Evolutionary conservation across 1,140 invertebrate genomes (phyloP).

Genomic region (Amyelois transitella): DNA sequence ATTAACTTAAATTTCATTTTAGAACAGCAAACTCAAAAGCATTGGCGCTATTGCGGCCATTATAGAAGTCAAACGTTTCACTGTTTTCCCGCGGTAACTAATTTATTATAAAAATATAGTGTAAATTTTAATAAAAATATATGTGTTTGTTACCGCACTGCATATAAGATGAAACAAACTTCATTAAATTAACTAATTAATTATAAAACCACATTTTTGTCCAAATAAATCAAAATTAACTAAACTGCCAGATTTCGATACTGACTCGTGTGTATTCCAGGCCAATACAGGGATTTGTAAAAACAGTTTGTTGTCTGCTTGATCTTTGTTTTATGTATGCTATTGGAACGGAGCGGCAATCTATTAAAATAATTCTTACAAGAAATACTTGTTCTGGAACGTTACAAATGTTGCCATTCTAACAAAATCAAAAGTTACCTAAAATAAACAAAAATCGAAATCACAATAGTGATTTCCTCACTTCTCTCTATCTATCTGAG

Average conservation of each 20-base stretch:
- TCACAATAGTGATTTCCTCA: too few species aligned
- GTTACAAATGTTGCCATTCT: background rate
- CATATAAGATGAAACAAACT: background rate
- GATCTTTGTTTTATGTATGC: background rate
- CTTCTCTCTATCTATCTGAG: too few species aligned
- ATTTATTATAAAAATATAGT: slow-evolving; percentile 11
- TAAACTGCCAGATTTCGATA: background rate
- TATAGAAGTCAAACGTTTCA: slow-evolving; percentile 68
- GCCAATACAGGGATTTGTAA: too few species aligned
- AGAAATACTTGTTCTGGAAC: background rate
- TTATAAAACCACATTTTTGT: background rate
- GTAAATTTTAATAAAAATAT: background rate
- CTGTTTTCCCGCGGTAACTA: slow-evolving; percentile 68
- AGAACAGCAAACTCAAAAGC: slow-evolving; percentile 60
- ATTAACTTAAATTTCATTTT: slow-evolving; percentile 40
- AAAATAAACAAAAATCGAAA: too few species aligned
- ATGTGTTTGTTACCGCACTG: background rate
- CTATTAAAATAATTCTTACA: background rate
- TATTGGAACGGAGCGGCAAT: background rate
- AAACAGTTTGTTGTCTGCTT: background rate
- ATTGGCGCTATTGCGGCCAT: slow-evolving; percentile 72
- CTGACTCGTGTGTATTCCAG: background rate
- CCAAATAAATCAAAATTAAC: background rate
- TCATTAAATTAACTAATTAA: background rate
- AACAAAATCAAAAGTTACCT: slow-evolving; percentile 6